phyloP scores from a whole-genome alignment of 2,797 vertebrate genomes.

The Holocentrus rufus region DNA sequence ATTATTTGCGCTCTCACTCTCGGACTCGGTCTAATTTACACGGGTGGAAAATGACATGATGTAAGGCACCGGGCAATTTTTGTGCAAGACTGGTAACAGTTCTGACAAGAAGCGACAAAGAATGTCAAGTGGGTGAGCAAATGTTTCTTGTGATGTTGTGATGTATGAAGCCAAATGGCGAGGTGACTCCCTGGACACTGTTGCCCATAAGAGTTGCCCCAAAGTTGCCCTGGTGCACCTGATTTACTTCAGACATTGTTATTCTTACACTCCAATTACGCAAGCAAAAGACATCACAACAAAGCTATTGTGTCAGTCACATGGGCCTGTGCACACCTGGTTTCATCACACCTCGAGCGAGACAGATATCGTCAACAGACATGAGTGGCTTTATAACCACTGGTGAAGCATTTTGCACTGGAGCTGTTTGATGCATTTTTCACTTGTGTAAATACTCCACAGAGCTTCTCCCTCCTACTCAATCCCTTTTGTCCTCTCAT shows the following conservation, averaged over 20 bases:
- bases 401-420: slow-evolving; percentile 43
- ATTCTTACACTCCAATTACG: neutral
- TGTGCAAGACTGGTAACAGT: slow-evolving; percentile 13
- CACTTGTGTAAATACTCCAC: slow-evolving; percentile 51
- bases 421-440: slow-evolving; percentile 45
- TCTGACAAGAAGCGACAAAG: neutral
- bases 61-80: neutral
- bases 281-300: neutral
- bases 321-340: neutral
- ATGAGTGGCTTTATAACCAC: neutral
- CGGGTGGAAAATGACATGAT: slow-evolving; percentile 4
- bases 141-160: slow-evolving; percentile 8
- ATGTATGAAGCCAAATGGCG: neutral
- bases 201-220: slow-evolving; percentile 4
- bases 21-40: neutral
- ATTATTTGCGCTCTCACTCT: neutral
- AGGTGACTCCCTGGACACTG: neutral
- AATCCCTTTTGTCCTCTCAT: slow-evolving; percentile 22
- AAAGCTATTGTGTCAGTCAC: neutral
- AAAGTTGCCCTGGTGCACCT: neutral
- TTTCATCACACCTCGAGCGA: neutral
- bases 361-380: neutral
- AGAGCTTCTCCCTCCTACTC: slow-evolving; percentile 60
- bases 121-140: neutral
- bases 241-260: neutral